Conservation (phyloP, 2,113 vertebrate genomes). For the Paradoxurus hermaphroditus region DNA sequence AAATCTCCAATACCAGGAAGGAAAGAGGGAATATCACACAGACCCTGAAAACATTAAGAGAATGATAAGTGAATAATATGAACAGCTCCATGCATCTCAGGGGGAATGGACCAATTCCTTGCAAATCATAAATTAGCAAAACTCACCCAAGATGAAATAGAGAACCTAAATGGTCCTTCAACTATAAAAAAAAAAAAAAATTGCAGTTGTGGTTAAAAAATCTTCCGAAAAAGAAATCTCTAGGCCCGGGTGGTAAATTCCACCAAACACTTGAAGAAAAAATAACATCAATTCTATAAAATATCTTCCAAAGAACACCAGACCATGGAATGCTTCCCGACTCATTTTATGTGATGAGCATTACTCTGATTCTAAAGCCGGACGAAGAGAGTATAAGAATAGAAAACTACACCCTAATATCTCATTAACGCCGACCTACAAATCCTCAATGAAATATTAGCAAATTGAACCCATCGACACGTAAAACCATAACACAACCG, state of each 20-base stretch:
- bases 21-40: not conserved
- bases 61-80: not conserved
- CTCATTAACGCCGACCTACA: not conserved
- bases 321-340: not conserved
- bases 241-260: not conserved
- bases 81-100: not conserved
- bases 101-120: not conserved
- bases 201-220: slow-evolving; percentile 10
- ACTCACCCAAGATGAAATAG: slow-evolving; percentile 11
- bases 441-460: not conserved
- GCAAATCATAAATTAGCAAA: slow-evolving; percentile 28
- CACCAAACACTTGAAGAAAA: slow-evolving; percentile 37
- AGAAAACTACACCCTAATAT: not conserved
- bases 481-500: not conserved
- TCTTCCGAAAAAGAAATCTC: not conserved
- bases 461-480: not conserved
- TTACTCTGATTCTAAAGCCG: not conserved
- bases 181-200: slow-evolving; percentile 5
- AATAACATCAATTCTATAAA: slow-evolving; percentile 27
- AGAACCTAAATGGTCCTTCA: slow-evolving; percentile 13
- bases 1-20: not conserved
- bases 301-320: slow-evolving; percentile 16
- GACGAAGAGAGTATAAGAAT: not conserved
- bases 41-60: not conserved
- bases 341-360: not conserved